phyloP scores from a whole-genome alignment of 2,888 invertebrate species.

The Xylocampa areola region DNA sequence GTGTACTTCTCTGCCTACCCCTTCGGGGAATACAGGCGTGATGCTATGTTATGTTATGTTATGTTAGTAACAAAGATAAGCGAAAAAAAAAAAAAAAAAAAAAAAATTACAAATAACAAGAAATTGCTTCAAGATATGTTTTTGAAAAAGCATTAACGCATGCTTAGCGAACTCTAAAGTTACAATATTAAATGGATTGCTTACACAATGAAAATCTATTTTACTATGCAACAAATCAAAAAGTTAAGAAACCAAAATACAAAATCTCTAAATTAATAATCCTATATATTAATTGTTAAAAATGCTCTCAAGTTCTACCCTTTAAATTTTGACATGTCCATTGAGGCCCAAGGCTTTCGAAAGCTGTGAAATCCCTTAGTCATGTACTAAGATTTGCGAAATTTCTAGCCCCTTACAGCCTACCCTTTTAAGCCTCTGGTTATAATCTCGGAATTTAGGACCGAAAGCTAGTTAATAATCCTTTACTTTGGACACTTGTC shows the following conservation, averaged over 20 bases:
- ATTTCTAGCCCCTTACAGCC: slow-evolving; percentile 47
- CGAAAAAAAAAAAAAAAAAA: too few relatives aligned
- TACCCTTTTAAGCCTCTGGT: slow-evolving; percentile 31
- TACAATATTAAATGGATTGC: too few relatives aligned
- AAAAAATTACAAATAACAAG: too few relatives aligned
- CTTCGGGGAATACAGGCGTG: too few relatives aligned
- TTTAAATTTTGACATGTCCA: slow-evolving; percentile 16
- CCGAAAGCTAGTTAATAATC: slow-evolving; percentile 34
- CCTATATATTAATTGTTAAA: too few relatives aligned
- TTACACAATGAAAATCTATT: too few relatives aligned
- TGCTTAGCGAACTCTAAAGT: too few relatives aligned
- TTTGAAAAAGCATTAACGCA: too few relatives aligned
- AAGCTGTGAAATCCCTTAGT: slow-evolving; percentile 33
- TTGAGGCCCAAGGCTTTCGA: slow-evolving; percentile 9
- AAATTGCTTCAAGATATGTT: too few relatives aligned
- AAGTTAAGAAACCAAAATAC: neutral
- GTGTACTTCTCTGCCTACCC: too few relatives aligned
- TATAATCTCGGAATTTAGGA: slow-evolving; percentile 33
- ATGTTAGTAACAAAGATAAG: too few relatives aligned
- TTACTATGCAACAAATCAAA: neutral
- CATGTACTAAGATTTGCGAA: slow-evolving; percentile 40
- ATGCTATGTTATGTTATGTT: too few relatives aligned
- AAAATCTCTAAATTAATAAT: slow-evolving; percentile 1
- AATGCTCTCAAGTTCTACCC: slow-evolving; percentile 3
- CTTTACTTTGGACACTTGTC: slow-evolving; percentile 21